These are phyloP conservation scores for Fulica atra DNA, from an alignment of 2,113 vertebrate species.

Conservation along the genomic window DNA sequence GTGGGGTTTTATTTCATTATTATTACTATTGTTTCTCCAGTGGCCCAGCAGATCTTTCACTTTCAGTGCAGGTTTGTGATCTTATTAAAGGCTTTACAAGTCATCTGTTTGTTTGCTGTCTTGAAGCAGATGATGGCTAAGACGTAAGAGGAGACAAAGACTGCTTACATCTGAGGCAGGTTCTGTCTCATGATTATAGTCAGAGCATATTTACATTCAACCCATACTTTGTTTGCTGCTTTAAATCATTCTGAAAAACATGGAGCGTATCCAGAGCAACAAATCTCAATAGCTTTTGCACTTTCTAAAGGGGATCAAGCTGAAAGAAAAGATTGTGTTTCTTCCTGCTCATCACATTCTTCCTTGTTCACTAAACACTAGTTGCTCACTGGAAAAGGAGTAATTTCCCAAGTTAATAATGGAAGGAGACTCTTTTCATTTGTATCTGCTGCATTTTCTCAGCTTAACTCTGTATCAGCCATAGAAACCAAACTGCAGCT, in stretches of 20 bases:
- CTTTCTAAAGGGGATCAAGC: not conserved
- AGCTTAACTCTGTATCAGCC: not conserved
- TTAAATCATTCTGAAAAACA: not conserved
- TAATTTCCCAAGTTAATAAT: not conserved
- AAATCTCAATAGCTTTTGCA: not conserved
- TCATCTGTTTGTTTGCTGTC: not conserved
- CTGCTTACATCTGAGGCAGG: not conserved
- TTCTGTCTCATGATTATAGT: not conserved
- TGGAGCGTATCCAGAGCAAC: not conserved
- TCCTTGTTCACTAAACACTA: not conserved
- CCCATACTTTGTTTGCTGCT: not conserved
- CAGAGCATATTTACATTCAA: not conserved
- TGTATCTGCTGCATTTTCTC: not conserved
- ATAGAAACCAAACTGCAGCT: not conserved
- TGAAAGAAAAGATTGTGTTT: not conserved
- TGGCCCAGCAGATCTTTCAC: not conserved
- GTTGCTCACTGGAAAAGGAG: not conserved
- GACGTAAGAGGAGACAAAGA: not conserved
- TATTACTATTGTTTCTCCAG: not conserved
- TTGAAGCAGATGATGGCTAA: not conserved
- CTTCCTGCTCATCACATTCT: not conserved
- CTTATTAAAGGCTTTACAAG: not conserved
- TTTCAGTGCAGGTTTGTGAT: not conserved
- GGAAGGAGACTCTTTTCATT: not conserved
- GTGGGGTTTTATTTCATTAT: accelerated